These are phyloP conservation scores for Hemaris fuciformis DNA, from an alignment of 2,888 invertebrate genomes.

Conservation along the genomic window DNA sequence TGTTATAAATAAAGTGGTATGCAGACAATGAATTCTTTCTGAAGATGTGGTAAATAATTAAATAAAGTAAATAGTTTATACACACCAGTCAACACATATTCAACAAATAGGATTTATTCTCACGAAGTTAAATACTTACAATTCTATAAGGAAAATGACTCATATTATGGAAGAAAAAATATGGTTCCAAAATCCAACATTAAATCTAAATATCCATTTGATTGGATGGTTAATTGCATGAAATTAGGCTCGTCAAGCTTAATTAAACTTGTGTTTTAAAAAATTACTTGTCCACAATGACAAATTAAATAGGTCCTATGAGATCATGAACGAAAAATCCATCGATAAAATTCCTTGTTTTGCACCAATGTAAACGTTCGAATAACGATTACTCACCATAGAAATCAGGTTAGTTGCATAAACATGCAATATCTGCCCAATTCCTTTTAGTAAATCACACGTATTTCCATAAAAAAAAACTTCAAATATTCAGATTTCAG, in stretches of 20 bases:
- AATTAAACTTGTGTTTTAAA: neutral
- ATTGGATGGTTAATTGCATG: slow-evolving; percentile 6
- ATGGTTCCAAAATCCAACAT: neutral
- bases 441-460: neutral
- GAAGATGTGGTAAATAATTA: too few relatives aligned
- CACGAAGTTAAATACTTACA: neutral
- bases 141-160: slow-evolving; percentile 11
- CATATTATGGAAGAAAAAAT: neutral
- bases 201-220: neutral
- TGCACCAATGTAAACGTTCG: neutral
- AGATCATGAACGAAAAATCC: slow-evolving; percentile 11
- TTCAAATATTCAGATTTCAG: neutral
- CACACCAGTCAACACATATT: neutral
- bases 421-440: neutral
- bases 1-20: too few relatives aligned
- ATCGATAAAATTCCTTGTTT: neutral
- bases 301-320: neutral
- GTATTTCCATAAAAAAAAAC: neutral
- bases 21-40: too few relatives aligned
- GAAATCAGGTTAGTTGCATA: neutral
- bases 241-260: neutral
- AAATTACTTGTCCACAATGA: neutral
- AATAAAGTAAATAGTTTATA: too few relatives aligned
- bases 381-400: neutral
- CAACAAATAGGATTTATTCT: neutral